Conservation (phyloP, 2,888 invertebrate genomes). For the Automeris io region DNA sequence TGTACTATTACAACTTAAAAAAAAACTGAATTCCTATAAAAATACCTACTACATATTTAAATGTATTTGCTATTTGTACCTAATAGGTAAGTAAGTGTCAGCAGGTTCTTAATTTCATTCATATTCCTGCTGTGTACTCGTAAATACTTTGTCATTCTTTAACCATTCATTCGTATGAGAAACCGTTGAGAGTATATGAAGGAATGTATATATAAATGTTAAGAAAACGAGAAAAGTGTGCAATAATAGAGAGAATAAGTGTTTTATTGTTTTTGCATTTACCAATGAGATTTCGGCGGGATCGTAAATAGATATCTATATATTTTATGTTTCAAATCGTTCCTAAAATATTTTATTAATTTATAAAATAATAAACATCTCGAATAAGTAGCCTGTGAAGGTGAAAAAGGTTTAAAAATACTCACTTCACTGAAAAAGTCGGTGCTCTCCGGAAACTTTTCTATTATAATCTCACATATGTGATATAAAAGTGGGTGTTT, state of each 20-base stretch:
- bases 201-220: too few relatives aligned
- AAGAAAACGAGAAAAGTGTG: too few relatives aligned
- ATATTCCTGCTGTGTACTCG: too few relatives aligned
- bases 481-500: conserved; percentile 99
- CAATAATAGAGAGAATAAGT: too few relatives aligned
- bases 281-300: not conserved
- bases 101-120: too few relatives aligned
- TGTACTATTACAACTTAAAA: too few relatives aligned
- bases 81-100: too few relatives aligned
- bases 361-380: not conserved
- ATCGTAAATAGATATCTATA: not conserved
- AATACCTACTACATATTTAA: not conserved
- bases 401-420: conserved; percentile 10
- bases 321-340: not conserved
- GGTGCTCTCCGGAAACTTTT: conserved; percentile 95
- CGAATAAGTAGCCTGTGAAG: not conserved
- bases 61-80: not conserved
- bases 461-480: conserved; percentile 97
- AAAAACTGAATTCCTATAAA: too few relatives aligned
- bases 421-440: conserved; percentile 97
- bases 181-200: too few relatives aligned
- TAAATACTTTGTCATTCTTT: too few relatives aligned
- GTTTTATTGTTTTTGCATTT: not conserved
- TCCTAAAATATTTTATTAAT: not conserved
- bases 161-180: too few relatives aligned